Percentiles rank a stretch among this genome's conserved stretches.
phyloP scores from a whole-genome alignment of 2,113 vertebrate genomes.

The Helogale parvula region DNA sequence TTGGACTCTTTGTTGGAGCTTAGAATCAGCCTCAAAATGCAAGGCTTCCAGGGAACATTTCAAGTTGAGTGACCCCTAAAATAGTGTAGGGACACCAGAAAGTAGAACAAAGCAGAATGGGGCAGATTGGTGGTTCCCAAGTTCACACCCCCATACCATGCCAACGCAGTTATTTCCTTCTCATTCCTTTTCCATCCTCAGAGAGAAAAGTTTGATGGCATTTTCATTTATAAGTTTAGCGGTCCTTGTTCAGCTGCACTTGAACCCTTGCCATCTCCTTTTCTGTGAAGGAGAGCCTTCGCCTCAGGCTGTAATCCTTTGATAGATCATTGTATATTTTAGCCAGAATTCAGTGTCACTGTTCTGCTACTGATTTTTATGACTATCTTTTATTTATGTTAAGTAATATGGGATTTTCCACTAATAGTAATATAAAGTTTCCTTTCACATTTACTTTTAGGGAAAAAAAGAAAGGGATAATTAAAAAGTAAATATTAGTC shows the following conservation, averaged over 20 bases:
- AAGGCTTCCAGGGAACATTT: not conserved
- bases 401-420: not conserved
- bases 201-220: not conserved
- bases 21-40: slow-evolving; percentile 25
- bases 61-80: not conserved
- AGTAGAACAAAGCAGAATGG: not conserved
- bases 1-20: not conserved
- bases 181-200: not conserved
- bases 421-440: not conserved
- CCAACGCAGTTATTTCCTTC: not conserved
- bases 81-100: not conserved
- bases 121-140: not conserved
- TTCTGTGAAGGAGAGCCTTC: not conserved
- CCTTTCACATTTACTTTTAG: not conserved
- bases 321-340: not conserved
- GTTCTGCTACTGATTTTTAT: slow-evolving; percentile 1
- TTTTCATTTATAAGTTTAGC: not conserved
- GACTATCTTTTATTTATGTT: not conserved
- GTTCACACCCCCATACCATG: not conserved
- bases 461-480: not conserved
- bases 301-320: not conserved
- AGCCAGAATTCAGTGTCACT: not conserved
- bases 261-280: not conserved
- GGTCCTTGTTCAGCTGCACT: not conserved
- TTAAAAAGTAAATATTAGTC: not conserved